Base-by-base conservation (phyloP, 2,888 invertebrate genomes). In the Patella caerulea region DNA sequence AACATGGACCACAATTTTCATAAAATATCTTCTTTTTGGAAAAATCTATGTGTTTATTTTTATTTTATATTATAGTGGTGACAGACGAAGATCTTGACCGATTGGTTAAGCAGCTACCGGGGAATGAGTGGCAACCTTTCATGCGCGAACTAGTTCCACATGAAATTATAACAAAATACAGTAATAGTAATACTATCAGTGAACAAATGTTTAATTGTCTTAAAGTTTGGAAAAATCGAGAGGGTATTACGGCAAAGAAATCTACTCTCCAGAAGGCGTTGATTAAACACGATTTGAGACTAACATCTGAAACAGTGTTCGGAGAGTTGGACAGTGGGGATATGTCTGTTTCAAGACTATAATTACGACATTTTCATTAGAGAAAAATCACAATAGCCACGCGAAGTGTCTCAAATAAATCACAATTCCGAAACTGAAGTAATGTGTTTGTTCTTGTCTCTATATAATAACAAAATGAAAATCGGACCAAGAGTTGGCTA, bases 171-270 rank as follows among this genome's bases (percentile, higher is more conserved):
- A 65, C 65, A 9, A 65, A 65, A 65, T 24, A 65, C 19, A 24
- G 19, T 24, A 19, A 65, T 24, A 65, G 24, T 14, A 4, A 24
- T 24, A 19, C 19, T 65, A 24, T 65, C 14, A 24, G 7, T 9
- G 65, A 65, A 14, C 65, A 65, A 65, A 65, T 65, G 19, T 65
- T 65, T 24, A 19, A 65, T 12, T 65, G 65, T 65, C 24, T 65
- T 24, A 19, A 65, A 65, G 24, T 24, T 19, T 65, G 65, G 65
- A 65, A 65, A 24, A 19, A 65, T 11, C 19, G 65, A 65, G 65
- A 65, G 24, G 65, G 65, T 24, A 3, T 15, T 5, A 65, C 11
- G 24, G 65, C 65, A 65, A 65, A 19, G 12, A 65, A 19, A 24
- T 24, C 19, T 12, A 24, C 24, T 65, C 15, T 65, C 11, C 65